Evolutionary conservation across 37 sponge, comb jelly and placozoan genomes (phyloP).

Genomic region (Oscarella lobularis): DNA sequence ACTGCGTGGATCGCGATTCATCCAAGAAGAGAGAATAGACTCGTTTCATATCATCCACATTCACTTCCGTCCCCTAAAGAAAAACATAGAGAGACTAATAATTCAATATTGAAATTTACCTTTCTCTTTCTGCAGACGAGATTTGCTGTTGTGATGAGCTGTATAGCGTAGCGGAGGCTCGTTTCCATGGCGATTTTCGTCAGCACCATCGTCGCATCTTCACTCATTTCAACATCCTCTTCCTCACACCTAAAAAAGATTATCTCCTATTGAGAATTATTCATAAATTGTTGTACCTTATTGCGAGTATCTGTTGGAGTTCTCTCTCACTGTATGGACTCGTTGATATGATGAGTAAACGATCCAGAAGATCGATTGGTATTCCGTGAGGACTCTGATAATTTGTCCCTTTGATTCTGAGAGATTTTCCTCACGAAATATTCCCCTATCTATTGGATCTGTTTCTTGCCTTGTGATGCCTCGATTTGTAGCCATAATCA

Average conservation of each 20-base stretch:
- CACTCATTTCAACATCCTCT: constrained; percentile 96
- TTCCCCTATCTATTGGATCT: neutral
- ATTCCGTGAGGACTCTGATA: constrained; percentile 94
- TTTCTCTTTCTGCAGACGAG: constrained; percentile 87
- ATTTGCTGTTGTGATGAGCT: constrained; percentile 89
- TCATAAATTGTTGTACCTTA: constrained; percentile 32
- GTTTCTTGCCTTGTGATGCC: constrained; percentile 65
- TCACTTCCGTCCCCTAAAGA: constrained; percentile 70
- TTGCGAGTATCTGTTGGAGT: constrained; percentile 73
- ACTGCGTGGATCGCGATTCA: constrained; percentile 83
- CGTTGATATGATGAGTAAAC: constrained; percentile 90
- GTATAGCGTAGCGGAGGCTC: constrained; percentile 90
- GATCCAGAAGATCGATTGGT: constrained; percentile 89
- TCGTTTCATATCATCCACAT: constrained; percentile 91
- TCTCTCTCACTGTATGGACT: constrained; percentile 89
- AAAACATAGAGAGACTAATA: neutral
- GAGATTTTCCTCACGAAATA: neutral
- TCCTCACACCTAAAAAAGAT: constrained; percentile 95
- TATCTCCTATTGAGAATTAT: neutral
- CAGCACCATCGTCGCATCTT: constrained; percentile 81
- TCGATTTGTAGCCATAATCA: constrained; percentile 97
- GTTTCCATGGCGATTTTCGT: constrained; percentile 90
- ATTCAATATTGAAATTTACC: constrained; percentile 11
- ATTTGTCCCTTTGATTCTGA: constrained; percentile 84
- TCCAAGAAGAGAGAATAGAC: constrained; percentile 91